These are phyloP conservation scores for Chlorodrepanis virens DNA, from an alignment of 2,113 vertebrate species.

Conservation along the genomic window DNA sequence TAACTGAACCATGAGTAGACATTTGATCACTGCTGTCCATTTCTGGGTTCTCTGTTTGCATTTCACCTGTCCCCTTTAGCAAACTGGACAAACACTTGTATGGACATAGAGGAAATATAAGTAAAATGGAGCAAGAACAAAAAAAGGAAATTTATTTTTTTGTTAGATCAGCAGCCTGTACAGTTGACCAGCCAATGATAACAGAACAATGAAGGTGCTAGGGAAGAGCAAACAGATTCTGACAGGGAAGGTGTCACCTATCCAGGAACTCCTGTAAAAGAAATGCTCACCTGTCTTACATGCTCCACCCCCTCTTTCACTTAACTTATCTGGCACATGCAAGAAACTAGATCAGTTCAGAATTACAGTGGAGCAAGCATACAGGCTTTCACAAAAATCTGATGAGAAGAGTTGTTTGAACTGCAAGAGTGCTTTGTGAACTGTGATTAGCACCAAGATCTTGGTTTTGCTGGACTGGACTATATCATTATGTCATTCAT, in stretches of 20 bases:
- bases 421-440: background rate
- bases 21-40: background rate
- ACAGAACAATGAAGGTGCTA: background rate
- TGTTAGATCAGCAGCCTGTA: background rate
- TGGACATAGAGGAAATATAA: background rate
- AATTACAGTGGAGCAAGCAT: background rate
- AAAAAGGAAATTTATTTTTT: background rate
- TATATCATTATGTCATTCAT: background rate
- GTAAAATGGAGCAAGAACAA: background rate
- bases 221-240: background rate
- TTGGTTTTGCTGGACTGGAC: background rate
- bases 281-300: background rate
- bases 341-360: background rate
- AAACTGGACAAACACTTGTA: background rate
- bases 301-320: accelerated
- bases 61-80: background rate
- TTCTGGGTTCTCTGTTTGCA: background rate
- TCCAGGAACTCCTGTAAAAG: background rate
- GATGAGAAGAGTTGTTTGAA: background rate
- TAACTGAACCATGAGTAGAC: background rate
- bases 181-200: background rate
- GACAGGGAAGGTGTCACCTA: background rate
- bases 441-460: background rate
- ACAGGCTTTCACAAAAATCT: background rate
- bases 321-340: background rate